phyloP scores from a whole-genome alignment of 2,888 invertebrate species.

The Spisula subtruncata region DNA sequence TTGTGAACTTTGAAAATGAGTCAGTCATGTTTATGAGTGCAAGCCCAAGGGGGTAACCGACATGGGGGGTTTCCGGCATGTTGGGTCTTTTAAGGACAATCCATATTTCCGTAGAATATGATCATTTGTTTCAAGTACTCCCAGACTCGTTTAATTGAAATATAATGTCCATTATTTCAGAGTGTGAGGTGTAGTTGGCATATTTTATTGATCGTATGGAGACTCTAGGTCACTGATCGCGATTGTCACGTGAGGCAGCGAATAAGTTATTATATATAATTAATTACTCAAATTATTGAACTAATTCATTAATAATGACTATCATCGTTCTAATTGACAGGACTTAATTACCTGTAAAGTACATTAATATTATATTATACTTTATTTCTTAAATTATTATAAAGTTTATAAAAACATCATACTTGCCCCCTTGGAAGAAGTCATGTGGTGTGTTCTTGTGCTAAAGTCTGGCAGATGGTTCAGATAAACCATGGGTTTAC shows the following conservation, averaged over 20 bases:
- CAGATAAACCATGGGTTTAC: too few species aligned
- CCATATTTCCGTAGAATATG: background rate
- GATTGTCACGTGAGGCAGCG: background rate
- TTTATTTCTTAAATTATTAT: too few species aligned
- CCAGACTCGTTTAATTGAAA: background rate
- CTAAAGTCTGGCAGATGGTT: too few species aligned
- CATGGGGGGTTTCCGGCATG: background rate
- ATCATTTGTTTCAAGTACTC: background rate
- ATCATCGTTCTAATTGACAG: background rate
- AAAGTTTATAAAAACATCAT: too few species aligned
- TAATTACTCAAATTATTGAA: background rate
- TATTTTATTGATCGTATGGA: background rate
- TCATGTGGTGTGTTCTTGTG: too few species aligned
- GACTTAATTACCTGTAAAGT: too few species aligned
- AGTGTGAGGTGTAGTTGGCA: constrained; percentile 23
- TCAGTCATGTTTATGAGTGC: constrained; percentile 10
- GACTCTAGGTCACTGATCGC: background rate
- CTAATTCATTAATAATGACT: background rate
- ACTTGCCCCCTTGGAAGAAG: too few species aligned
- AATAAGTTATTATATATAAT: background rate
- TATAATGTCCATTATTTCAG: constrained; percentile 16
- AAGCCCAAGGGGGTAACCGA: background rate
- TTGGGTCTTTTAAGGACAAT: background rate
- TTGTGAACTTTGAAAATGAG: constrained; percentile 15
- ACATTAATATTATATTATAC: too few species aligned